These are phyloP conservation scores for Ceryle rudis DNA, from an alignment of 2,797 vertebrate genomes.

Conservation along the genomic window DNA sequence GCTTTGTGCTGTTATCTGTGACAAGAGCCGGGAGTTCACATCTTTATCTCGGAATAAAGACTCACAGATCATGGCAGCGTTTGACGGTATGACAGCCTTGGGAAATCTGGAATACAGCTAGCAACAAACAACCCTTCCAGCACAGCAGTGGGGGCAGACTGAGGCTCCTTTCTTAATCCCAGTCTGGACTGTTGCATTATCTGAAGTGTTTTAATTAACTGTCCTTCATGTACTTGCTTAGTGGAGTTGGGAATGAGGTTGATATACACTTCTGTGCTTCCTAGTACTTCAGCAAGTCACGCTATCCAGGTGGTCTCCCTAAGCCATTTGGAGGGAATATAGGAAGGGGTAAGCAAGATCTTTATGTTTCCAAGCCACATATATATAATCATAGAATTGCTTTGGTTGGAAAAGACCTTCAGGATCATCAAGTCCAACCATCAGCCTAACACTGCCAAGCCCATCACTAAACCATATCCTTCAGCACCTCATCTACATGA, in stretches of 20 bases:
- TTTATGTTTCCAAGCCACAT: background rate
- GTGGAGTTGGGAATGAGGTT: background rate
- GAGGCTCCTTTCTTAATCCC: background rate
- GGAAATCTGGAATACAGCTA: slow-evolving; percentile 8
- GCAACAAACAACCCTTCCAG: slow-evolving; percentile 1
- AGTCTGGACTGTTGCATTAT: background rate
- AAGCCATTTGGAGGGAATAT: background rate
- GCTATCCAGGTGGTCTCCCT: background rate
- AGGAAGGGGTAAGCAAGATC: background rate
- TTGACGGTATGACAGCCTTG: slow-evolving; percentile 25
- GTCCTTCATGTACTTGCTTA: background rate
- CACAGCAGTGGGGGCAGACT: background rate
- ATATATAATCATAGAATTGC: too few species aligned
- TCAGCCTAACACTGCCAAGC: too few species aligned
- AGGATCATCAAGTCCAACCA: too few species aligned
- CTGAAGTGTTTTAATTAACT: background rate
- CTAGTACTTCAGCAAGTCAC: background rate
- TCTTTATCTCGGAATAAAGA: slow-evolving; percentile 60
- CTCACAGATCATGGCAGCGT: background rate
- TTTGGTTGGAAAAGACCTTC: too few species aligned
- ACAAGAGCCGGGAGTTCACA: slow-evolving; percentile 48
- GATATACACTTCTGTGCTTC: background rate
- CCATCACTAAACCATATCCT: too few species aligned
- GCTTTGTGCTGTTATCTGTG: slow-evolving; percentile 45
- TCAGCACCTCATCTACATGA: too few species aligned